Evolutionary conservation across 2,797 vertebrate genomes (phyloP).

Genomic region (Momotus momota): DNA sequence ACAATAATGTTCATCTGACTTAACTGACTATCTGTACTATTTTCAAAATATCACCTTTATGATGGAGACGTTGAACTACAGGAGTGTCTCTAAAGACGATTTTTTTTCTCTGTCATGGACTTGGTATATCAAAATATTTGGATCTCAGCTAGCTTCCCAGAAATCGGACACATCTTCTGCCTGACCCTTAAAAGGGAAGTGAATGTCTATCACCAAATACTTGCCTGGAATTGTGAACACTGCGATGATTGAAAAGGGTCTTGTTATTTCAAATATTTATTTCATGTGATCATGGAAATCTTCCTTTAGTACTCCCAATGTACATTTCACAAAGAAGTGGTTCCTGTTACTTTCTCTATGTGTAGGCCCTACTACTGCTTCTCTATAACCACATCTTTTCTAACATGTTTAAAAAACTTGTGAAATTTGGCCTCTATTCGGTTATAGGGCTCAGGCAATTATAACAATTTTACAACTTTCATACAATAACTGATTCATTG

Average conservation of each 20-base stretch:
- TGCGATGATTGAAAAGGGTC: neutral
- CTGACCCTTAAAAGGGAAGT: neutral
- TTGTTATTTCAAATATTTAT: neutral
- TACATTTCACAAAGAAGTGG: neutral
- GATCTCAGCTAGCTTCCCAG: neutral
- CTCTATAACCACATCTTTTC: neutral
- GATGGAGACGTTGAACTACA: neutral
- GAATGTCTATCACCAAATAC: neutral
- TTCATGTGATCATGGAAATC: neutral
- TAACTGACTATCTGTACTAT: neutral
- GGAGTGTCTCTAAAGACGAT: neutral
- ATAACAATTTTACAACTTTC: neutral
- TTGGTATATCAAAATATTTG: neutral
- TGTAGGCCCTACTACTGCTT: neutral
- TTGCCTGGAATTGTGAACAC: neutral
- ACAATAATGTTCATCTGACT: neutral
- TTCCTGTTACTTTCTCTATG: neutral
- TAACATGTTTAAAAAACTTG: neutral
- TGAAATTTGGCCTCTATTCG: neutral
- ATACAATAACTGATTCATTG: neutral
- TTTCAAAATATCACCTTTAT: neutral
- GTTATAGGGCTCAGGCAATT: neutral
- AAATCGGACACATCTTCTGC: neutral
- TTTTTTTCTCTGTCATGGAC: neutral
- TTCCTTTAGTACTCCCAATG: neutral